phyloP scores from a whole-genome alignment of 2,888 invertebrate species.

The Axea sp. region DNA sequence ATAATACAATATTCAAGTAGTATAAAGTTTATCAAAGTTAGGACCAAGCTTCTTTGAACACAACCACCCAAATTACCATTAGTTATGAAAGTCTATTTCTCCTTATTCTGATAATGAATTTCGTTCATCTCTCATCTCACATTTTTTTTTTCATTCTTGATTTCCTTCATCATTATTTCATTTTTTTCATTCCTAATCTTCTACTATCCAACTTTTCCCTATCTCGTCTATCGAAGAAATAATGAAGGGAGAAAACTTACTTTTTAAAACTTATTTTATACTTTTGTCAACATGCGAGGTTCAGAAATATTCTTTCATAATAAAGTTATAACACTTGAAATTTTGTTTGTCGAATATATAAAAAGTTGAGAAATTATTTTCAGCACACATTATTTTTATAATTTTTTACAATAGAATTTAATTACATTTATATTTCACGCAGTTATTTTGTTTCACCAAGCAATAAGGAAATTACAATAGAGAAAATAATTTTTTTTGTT shows the following conservation, averaged over 20 bases:
- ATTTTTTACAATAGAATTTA: too few species aligned
- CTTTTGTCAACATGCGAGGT: constrained; percentile 20
- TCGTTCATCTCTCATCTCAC: constrained; percentile 8
- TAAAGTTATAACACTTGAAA: constrained; percentile 5
- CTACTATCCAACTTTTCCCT: constrained; percentile 22
- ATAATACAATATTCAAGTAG: too few species aligned
- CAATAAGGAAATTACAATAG: too few species aligned
- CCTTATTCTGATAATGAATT: constrained; percentile 34
- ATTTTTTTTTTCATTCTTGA: constrained; percentile 18
- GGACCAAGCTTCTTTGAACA: constrained; percentile 22
- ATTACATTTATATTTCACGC: too few species aligned
- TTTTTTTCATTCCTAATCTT: constrained; percentile 30
- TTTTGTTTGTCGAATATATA: too few species aligned
- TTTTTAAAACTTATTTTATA: too few species aligned
- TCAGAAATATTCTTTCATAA: constrained; percentile 5
- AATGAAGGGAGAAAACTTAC: constrained; percentile 18
- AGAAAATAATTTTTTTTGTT: too few species aligned
- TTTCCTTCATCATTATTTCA: too few species aligned
- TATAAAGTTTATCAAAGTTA: too few species aligned
- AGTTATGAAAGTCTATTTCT: constrained; percentile 27
- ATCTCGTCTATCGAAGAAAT: constrained; percentile 36
- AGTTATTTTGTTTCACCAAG: too few species aligned
- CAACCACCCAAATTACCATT: constrained; percentile 15
- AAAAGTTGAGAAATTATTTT: too few species aligned
- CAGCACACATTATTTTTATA: too few species aligned